Evolutionary conservation across 1,140 invertebrate genomes (phyloP), one percentile per base, ranked within the genome.

Genomic region (Trigoniulus corallinus): DNA sequence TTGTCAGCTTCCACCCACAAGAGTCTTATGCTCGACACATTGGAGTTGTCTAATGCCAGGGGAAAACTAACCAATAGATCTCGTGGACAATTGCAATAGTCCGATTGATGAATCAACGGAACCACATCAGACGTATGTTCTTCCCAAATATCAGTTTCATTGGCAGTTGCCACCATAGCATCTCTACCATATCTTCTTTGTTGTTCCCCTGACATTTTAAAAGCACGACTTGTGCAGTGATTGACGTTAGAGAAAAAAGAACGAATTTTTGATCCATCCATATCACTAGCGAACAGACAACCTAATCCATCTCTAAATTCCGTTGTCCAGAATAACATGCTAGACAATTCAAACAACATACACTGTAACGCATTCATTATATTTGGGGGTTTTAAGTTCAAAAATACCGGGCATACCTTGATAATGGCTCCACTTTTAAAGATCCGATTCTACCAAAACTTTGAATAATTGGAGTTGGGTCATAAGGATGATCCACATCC

Each of bases 361-460:
- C n/a, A n/a, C n/a, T n/a, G n/a, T n/a, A n/a, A n/a, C n/a, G n/a
- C n/a, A n/a, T n/a, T n/a, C n/a, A n/a, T n/a, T n/a, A n/a, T n/a
- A n/a, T n/a, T n/a, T n/a, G n/a, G n/a, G n/a, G n/a, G n/a, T n/a
- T n/a, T n/a, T n/a, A n/a, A n/a, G n/a, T n/a, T n/a, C n/a, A n/a
- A n/a, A n/a, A n/a, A n/a, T n/a, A n/a, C n/a, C n/a, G n/a, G n/a
- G n/a, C n/a, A n/a, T n/a, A n/a, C n/a, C n/a, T n/a, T n/a, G n/a
- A n/a, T n/a, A n/a, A n/a, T 1, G 86, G 86, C 45, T 82, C 74
- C 0, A 84, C 68, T 58, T 81, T 74, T 1, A 91, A 64, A 48
- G 58, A 77, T 0, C 72, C 64, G 4, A 86, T 75, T 1, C 67
- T 64, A 48, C 66, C 59, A 37, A 57, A 65, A 51, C 65, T 70